A percentile compares a stretch with the other conserved stretches of the same genome.
Conservation (phyloP, 2,113 vertebrate species). For the Charina bottae region DNA sequence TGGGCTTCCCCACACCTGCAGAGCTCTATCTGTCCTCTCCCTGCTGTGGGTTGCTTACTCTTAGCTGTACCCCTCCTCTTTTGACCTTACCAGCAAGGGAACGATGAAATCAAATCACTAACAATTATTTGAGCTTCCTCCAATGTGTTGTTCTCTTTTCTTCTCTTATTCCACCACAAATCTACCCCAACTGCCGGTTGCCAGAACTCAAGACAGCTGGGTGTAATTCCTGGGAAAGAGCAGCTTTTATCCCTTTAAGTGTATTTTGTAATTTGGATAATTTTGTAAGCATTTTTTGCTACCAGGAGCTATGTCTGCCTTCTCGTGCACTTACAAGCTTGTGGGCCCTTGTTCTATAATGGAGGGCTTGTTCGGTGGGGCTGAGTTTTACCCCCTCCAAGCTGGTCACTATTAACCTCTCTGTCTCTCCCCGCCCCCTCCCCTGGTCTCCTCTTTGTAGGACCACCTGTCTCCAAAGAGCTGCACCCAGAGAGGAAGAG, state of each 20-base stretch:
- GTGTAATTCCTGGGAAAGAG: neutral
- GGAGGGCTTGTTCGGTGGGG: neutral
- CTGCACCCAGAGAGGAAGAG: neutral
- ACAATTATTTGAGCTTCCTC: neutral
- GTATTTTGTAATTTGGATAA: neutral
- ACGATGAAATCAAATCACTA: neutral
- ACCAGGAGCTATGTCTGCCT: neutral
- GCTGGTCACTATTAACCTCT: constrained; percentile 19
- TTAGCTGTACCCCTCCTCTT: neutral
- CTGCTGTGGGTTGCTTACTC: neutral
- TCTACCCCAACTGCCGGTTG: neutral
- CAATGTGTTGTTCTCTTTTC: neutral
- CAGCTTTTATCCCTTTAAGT: neutral
- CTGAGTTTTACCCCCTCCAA: neutral
- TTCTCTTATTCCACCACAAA: neutral
- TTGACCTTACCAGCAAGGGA: neutral
- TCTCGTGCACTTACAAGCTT: neutral
- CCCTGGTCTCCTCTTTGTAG: constrained; percentile 56
- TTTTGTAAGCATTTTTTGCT: neutral
- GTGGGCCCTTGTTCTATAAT: neutral
- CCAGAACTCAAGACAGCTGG: neutral
- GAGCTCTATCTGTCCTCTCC: neutral
- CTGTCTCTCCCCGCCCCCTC: constrained; percentile 29
- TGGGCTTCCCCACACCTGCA: neutral
- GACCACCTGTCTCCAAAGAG: constrained; percentile 24